Percentiles rank a stretch among this genome's conserved stretches.
Evolutionary conservation across 2,888 invertebrate species (phyloP).

Genomic region (Trachelus troglodyta): DNA sequence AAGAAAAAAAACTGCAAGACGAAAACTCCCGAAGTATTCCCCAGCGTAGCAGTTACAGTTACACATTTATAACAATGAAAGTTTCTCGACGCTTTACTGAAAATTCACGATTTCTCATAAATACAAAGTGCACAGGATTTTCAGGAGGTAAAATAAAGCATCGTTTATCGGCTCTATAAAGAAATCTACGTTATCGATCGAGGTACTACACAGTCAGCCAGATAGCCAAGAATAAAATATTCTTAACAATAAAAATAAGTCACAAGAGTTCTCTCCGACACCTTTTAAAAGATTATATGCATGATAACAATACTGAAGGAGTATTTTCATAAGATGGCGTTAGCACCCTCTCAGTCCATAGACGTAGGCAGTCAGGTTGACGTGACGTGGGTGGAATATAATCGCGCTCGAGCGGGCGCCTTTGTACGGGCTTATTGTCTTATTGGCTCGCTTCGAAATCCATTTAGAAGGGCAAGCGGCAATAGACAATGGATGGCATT

Average conservation of each 20-base stretch:
- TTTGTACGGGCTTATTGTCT: slow-evolving; percentile 41
- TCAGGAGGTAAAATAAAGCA: not conserved
- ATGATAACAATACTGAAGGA: no score
- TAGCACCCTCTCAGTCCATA: no score
- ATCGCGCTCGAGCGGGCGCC: slow-evolving; percentile 30
- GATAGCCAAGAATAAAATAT: no score
- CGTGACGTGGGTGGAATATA: slow-evolving; percentile 22
- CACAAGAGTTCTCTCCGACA: no score
- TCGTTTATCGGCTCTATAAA: not conserved
- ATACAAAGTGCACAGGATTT: not conserved
- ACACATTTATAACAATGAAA: slow-evolving; percentile 16
- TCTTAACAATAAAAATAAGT: no score
- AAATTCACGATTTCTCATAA: slow-evolving; percentile 11
- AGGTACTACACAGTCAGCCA: no score
- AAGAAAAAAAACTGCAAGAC: not conserved
- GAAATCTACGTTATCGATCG: no score
- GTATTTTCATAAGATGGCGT: no score
- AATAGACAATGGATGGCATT: slow-evolving; percentile 46
- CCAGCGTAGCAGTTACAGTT: no score
- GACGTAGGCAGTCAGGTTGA: no score
- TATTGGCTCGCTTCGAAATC: slow-evolving; percentile 48
- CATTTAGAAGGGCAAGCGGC: slow-evolving; percentile 45
- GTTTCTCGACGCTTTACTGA: slow-evolving; percentile 20
- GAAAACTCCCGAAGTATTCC: no score
- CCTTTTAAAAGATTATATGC: no score